Evolutionary conservation across 2,113 vertebrate species (phyloP).

Genomic region (Xenus cinereus): DNA sequence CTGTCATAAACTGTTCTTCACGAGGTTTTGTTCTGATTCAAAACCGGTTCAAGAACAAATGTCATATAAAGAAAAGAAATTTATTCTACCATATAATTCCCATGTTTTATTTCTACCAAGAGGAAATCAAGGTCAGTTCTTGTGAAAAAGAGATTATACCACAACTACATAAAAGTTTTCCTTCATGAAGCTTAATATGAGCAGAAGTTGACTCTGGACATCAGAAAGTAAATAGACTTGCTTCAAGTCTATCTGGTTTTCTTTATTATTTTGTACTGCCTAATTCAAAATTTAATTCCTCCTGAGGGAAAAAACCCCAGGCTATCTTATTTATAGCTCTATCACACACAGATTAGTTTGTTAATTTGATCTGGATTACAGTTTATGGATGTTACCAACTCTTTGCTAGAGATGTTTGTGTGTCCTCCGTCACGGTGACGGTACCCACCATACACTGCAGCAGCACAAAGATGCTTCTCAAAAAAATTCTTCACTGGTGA

Average conservation of each 20-base stretch:
- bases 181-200: neutral
- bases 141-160: neutral
- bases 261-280: neutral
- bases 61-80: neutral
- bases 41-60: neutral
- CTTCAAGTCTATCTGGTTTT: neutral
- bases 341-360: neutral
- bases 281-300: neutral
- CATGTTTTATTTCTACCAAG: neutral
- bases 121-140: neutral
- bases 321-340: neutral
- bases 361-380: neutral
- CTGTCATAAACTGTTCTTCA: neutral
- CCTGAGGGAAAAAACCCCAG: fast-evolving
- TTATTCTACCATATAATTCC: neutral
- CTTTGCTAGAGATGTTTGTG: neutral
- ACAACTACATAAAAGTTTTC: neutral
- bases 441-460: neutral
- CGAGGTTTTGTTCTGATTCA: neutral
- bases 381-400: neutral
- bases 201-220: neutral
- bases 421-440: neutral
- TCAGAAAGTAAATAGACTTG: neutral
- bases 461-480: neutral
- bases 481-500: neutral